These are phyloP conservation scores for Alectura lathami DNA, from an alignment of 2,113 vertebrate genomes.

Conservation along the genomic window DNA sequence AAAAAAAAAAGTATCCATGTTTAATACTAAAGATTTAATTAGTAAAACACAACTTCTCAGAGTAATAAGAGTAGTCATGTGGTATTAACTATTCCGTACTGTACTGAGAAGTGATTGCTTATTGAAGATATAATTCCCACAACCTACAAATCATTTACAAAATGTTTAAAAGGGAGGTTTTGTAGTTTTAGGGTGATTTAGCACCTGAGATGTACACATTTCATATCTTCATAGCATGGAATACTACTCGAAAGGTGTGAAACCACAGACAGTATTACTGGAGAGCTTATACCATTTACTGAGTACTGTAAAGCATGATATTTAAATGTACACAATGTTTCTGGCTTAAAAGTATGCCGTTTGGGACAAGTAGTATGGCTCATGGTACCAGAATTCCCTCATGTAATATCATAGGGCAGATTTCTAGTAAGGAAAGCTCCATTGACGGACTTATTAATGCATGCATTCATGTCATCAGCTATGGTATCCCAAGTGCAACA, in stretches of 20 bases:
- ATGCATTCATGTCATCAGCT: not conserved
- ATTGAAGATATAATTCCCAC: not conserved
- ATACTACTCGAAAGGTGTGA: not conserved
- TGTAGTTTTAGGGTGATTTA: not conserved
- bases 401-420: not conserved
- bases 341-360: not conserved
- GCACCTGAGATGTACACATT: not conserved
- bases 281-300: not conserved
- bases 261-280: not conserved
- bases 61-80: not conserved
- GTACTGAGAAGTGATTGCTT: not conserved
- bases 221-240: not conserved
- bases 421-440: not conserved
- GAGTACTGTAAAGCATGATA: not conserved
- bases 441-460: not conserved
- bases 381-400: not conserved
- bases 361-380: not conserved
- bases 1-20: not conserved
- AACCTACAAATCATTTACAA: not conserved
- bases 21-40: not conserved
- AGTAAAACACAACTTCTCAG: not conserved
- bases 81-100: not conserved
- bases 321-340: not conserved
- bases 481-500: not conserved
- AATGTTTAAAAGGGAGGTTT: not conserved